A percentile compares a stretch with the other conserved stretches of the same genome.
Conservation (phyloP, 2,888 invertebrate species). For the Fissipunctia ypsillon region DNA sequence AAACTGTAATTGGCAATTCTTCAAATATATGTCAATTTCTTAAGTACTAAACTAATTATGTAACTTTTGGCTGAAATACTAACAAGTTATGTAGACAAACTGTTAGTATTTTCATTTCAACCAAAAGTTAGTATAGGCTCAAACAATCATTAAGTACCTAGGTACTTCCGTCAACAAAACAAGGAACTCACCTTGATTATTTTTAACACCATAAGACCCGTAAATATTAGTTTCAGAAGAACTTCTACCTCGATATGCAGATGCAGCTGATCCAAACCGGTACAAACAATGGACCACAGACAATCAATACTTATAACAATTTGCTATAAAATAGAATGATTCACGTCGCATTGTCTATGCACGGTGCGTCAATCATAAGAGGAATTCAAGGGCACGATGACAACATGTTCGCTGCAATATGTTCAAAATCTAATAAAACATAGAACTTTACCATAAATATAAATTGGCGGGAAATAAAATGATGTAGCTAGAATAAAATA, state of each 20-base stretch:
- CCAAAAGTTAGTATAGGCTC: not conserved
- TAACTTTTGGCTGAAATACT: too few species aligned
- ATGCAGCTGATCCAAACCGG: slow-evolving; percentile 56
- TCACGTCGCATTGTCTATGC: slow-evolving; percentile 70
- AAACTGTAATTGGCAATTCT: slow-evolving; percentile 8
- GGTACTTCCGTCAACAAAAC: slow-evolving; percentile 20
- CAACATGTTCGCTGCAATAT: slow-evolving; percentile 50
- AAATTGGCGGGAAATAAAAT: slow-evolving; percentile 38
- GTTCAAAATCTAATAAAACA: slow-evolving; percentile 50
- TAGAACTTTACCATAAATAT: slow-evolving; percentile 48
- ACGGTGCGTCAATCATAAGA: slow-evolving; percentile 57
- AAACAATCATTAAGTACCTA: slow-evolving; percentile 5
- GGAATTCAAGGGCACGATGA: slow-evolving; percentile 63
- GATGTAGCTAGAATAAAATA: slow-evolving; percentile 7
- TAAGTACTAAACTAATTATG: too few species aligned
- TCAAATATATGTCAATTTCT: too few species aligned
- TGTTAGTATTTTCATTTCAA: too few species aligned
- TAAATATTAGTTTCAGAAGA: slow-evolving; percentile 37
- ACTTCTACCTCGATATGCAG: slow-evolving; percentile 38
- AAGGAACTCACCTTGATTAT: slow-evolving; percentile 31
- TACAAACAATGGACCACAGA: slow-evolving; percentile 60
- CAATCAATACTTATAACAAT: slow-evolving; percentile 54
- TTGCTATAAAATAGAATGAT: slow-evolving; percentile 69
- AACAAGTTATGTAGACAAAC: too few species aligned
- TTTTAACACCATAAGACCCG: slow-evolving; percentile 12